Percentiles rank a stretch among this genome's conserved stretches.
Evolutionary conservation across 1,140 invertebrate genomes (phyloP).

Genomic region (Aphelinus atriplicis): DNA sequence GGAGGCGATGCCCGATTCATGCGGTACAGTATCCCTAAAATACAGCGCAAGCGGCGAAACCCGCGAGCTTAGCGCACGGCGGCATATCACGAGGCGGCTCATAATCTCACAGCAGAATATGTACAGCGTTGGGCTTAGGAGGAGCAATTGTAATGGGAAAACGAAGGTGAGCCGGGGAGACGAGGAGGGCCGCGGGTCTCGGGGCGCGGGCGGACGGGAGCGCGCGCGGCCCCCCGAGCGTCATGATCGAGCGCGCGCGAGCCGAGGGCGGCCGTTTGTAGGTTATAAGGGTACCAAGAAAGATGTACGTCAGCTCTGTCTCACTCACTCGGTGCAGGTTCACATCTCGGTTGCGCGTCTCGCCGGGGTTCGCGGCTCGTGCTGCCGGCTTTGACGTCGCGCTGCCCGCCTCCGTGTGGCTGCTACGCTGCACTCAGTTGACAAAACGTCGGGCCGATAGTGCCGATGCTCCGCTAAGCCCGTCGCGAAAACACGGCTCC

Average conservation of each 20-base stretch:
- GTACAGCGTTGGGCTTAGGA: too few species aligned
- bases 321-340: neutral
- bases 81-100: too few species aligned
- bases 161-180: too few species aligned
- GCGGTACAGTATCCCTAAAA: too few species aligned
- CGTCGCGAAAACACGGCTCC: constrained; percentile 29
- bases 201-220: too few species aligned
- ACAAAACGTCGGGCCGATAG: neutral
- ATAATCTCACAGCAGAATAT: too few species aligned
- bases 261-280: neutral
- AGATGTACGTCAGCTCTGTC: neutral
- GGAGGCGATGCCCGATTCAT: too few species aligned
- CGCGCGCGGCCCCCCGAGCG: too few species aligned
- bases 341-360: constrained; percentile 5
- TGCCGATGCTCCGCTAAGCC: neutral
- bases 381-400: neutral
- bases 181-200: too few species aligned
- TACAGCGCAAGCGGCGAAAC: too few species aligned
- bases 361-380: neutral
- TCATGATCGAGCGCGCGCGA: neutral
- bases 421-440: neutral
- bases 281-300: neutral
- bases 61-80: too few species aligned
- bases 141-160: too few species aligned
- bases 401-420: neutral